Percentiles rank a stretch among this genome's conserved stretches.
Conservation (phyloP, 2,888 invertebrate genomes). For the Ennomos fuscantarius region DNA sequence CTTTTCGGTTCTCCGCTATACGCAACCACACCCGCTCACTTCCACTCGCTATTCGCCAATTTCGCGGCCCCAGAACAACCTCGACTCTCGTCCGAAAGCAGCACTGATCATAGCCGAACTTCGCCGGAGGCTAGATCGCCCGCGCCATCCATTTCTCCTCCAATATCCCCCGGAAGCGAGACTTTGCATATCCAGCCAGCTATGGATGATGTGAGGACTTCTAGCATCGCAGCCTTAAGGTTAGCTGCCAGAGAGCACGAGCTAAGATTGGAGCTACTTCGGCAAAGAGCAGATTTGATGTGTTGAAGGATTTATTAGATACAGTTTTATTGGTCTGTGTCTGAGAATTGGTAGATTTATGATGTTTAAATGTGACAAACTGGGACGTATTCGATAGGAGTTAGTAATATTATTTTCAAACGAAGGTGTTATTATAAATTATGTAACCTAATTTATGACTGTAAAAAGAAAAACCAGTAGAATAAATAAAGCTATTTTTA, state of each 20-base stretch:
- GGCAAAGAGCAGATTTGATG: constrained; percentile 87
- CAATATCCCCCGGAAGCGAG: constrained; percentile 79
- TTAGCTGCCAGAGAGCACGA: constrained; percentile 96
- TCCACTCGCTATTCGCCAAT: constrained; percentile 94
- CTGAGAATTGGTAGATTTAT: constrained; percentile 19
- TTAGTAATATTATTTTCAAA: constrained; percentile 16
- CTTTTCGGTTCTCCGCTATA: constrained; percentile 77
- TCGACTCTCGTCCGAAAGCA: constrained; percentile 70
- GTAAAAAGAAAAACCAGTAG: constrained; percentile 12
- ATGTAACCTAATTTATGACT: constrained; percentile 26
- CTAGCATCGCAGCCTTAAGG: constrained; percentile 94
- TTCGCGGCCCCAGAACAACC: constrained; percentile 85
- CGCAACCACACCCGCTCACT: constrained; percentile 86
- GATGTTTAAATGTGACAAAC: constrained; percentile 17
- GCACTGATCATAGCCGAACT: constrained; percentile 63
- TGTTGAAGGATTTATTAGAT: constrained; percentile 50
- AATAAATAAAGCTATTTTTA: neutral
- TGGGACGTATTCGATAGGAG: constrained; percentile 18
- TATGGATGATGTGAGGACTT: constrained; percentile 89
- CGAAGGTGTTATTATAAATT: constrained; percentile 15
- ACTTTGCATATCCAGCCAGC: constrained; percentile 79
- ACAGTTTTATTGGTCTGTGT: constrained; percentile 18
- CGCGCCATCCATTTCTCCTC: constrained; percentile 80
- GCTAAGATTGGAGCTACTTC: constrained; percentile 91
- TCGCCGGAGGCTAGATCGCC: constrained; percentile 66